Evolutionary conservation across 1,140 invertebrate species (phyloP), one percentile per base, ranked within the genome.

Genomic region (Brevipalpus yothersi): DNA sequence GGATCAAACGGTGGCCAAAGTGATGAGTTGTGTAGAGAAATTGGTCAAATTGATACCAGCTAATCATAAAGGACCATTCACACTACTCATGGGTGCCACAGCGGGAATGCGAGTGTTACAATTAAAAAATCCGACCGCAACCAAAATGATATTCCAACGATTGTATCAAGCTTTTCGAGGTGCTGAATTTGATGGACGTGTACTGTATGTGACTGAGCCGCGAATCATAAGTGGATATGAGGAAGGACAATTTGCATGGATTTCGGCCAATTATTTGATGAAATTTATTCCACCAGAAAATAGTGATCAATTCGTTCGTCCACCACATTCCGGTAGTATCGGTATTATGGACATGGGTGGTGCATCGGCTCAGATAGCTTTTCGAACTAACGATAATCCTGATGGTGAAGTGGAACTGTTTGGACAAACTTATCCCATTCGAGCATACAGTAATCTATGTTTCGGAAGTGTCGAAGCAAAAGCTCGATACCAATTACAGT

Each of bases 341-440:
- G 76, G 76, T 8, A 70, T 75, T 4, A 57, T 77, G 51, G 76
- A 77, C 65, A 64, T 77, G 62, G 76, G 76, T 41, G 76, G 76
- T 55, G 76, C 76, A 1, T 77, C 76, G 3, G 74, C 75, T 10
- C 76, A 78, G 66, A 74, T 77, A 12, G 70, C 74, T 0, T 75
- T 73, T 66, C 2, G 40, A 61, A 42, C 40, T n/a, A 51, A 60
- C 21, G 53, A 60, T 9, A 45, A 60, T n/a, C 49, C 19, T 7
- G 43, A 51, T 11, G 54, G 57, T 42, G 15, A n/a, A n/a, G 49
- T 62, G 3, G 12, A 43, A 17, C 31, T 62, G 11, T 62, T 58
- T 60, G 61, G 61, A 11, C 56, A 15, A 19, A 51, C 56, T 42
- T 53, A 62, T 51, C 56, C 17, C 1, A 66, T 77, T 10, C 73